These are phyloP conservation scores for Rhingia rostrata DNA, from an alignment of 2,888 invertebrate genomes.

Conservation along the genomic window DNA sequence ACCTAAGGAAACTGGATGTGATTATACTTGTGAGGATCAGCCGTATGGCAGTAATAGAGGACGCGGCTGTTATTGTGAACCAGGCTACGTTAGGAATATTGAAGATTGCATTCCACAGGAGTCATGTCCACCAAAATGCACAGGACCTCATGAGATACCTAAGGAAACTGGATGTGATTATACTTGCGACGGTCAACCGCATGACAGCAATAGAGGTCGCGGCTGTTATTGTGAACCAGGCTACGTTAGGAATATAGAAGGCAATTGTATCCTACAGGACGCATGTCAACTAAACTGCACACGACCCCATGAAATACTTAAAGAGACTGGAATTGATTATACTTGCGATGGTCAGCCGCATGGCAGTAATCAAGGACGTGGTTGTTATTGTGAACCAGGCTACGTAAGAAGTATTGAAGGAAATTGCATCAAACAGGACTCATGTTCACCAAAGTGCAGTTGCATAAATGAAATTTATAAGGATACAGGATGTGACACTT, in stretches of 20 bases:
- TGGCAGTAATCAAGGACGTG: background rate
- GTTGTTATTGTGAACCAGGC: conserved; percentile 3
- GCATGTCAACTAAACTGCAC: background rate
- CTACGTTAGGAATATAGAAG: background rate
- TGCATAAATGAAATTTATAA: background rate
- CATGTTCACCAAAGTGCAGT: background rate
- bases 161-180: background rate
- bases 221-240: background rate
- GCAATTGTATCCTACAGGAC: background rate
- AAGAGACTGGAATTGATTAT: background rate
- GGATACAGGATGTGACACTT: no score
- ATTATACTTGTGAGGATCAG: background rate
- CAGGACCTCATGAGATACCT: background rate
- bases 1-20: background rate
- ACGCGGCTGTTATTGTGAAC: background rate
- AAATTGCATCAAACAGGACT: background rate
- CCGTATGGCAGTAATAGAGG: background rate
- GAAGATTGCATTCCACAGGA: conserved; percentile 2
- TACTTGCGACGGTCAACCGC: background rate
- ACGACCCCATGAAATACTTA: background rate
- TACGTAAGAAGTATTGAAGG: background rate
- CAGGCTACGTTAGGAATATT: background rate
- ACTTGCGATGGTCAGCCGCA: background rate
- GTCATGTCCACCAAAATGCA: background rate
- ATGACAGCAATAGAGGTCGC: background rate